A percentile compares a stretch with the other conserved stretches of the same genome.
These are phyloP conservation scores for Aricia agestis DNA, from an alignment of 1,140 invertebrate species.

Conservation along the genomic window DNA sequence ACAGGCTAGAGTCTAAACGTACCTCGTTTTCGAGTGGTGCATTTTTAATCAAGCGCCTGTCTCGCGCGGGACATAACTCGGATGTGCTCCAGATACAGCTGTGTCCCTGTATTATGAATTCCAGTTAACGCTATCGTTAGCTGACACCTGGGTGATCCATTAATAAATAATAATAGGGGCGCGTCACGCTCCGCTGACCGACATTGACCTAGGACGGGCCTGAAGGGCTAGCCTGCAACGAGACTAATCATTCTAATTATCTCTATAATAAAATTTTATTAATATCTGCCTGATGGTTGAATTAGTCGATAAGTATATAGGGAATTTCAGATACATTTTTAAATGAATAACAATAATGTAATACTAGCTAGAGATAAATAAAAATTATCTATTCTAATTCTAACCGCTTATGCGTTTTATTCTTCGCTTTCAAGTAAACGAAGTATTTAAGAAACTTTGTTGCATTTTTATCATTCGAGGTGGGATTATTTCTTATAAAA, in stretches of 20 bases:
- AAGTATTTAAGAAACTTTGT: too few species aligned
- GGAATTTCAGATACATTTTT: too few species aligned
- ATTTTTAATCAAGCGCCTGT: slow-evolving; percentile 71
- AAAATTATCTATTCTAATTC: too few species aligned
- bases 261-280: background rate
- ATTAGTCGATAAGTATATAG: too few species aligned
- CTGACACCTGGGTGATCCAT: slow-evolving; percentile 61
- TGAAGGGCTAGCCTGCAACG: background rate
- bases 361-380: too few species aligned
- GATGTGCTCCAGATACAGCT: slow-evolving; percentile 64
- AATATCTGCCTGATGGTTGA: too few species aligned
- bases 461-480: too few species aligned
- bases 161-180: slow-evolving; percentile 51
- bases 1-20: slow-evolving; percentile 38
- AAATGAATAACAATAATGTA: too few species aligned
- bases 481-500: too few species aligned
- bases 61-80: slow-evolving; percentile 73
- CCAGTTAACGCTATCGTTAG: slow-evolving; percentile 73
- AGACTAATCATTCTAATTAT: background rate
- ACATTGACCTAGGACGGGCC: slow-evolving; percentile 3
- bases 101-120: slow-evolving; percentile 67
- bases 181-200: slow-evolving; percentile 13
- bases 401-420: too few species aligned
- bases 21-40: slow-evolving; percentile 68
- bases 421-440: too few species aligned